Percentiles rank a stretch among this genome's conserved stretches.
These are phyloP conservation scores for Poecile montanus DNA, from an alignment of 2,797 vertebrate species.

Conservation along the genomic window DNA sequence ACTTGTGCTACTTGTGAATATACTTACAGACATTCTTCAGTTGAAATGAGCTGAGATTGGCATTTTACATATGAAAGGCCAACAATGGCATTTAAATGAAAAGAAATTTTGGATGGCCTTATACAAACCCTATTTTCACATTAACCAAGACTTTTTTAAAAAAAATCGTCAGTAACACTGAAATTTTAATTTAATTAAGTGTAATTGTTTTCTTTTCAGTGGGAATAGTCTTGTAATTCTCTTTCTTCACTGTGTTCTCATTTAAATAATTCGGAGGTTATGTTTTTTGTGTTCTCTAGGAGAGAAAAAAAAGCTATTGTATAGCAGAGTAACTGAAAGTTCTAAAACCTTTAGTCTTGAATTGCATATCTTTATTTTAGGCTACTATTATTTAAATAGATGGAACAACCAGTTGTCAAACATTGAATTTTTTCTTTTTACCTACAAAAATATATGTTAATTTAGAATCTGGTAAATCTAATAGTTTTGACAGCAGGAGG, in stretches of 20 bases:
- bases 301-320: background rate
- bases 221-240: background rate
- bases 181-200: background rate
- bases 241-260: background rate
- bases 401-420: background rate
- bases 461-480: background rate
- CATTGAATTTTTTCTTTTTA: background rate
- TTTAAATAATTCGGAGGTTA: background rate
- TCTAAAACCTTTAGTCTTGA: background rate
- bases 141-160: background rate
- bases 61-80: background rate
- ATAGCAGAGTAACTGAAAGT: background rate
- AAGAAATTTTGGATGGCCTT: background rate
- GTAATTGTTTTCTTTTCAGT: background rate
- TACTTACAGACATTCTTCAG: background rate
- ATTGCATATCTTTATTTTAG: background rate
- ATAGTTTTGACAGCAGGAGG: background rate
- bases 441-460: background rate
- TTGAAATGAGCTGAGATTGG: background rate
- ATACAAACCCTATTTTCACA: background rate
- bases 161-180: background rate
- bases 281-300: background rate
- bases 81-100: background rate
- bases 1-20: background rate
- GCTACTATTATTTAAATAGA: background rate